Evolutionary conservation across 2,113 vertebrate genomes (phyloP).

Genomic region (Oophaga pumilio): DNA sequence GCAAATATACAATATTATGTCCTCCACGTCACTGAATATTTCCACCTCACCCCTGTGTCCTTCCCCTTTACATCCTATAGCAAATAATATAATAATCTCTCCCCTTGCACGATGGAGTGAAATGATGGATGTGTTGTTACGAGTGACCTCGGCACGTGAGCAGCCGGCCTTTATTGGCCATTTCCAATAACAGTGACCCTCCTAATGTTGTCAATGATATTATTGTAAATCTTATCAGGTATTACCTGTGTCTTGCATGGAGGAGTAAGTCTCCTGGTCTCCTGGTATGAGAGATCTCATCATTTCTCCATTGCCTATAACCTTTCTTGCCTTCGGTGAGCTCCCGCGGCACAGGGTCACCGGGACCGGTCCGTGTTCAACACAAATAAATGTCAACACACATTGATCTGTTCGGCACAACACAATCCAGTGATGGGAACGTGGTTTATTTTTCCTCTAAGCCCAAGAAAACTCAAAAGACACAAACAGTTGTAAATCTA

Average conservation of each 20-base stretch:
- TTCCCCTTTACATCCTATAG: background rate
- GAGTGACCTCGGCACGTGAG: slow-evolving; percentile 24
- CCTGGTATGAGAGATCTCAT: background rate
- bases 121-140: slow-evolving; percentile 24
- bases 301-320: slow-evolving; percentile 30
- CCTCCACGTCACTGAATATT: background rate
- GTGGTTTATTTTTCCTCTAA: background rate
- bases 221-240: slow-evolving; percentile 44
- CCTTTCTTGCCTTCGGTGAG: slow-evolving; percentile 12
- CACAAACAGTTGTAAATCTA: background rate
- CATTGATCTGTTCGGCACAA: slow-evolving; percentile 21
- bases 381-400: slow-evolving; percentile 40
- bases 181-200: slow-evolving; percentile 28
- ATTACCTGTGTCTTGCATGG: background rate
- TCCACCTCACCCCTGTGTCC: slow-evolving; percentile 5
- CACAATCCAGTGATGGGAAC: slow-evolving; percentile 11
- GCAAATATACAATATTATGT: background rate
- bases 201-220: slow-evolving; percentile 48
- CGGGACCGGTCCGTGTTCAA: background rate
- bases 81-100: slow-evolving; percentile 44
- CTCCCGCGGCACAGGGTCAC: background rate
- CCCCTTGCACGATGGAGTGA: background rate
- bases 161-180: slow-evolving; percentile 21
- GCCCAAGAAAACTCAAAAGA: background rate
- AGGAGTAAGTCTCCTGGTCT: background rate